Percentiles rank a stretch among this genome's conserved stretches.
These are phyloP conservation scores for Hypena proboscidalis DNA, from an alignment of 2,888 invertebrate species.

Conservation along the genomic window DNA sequence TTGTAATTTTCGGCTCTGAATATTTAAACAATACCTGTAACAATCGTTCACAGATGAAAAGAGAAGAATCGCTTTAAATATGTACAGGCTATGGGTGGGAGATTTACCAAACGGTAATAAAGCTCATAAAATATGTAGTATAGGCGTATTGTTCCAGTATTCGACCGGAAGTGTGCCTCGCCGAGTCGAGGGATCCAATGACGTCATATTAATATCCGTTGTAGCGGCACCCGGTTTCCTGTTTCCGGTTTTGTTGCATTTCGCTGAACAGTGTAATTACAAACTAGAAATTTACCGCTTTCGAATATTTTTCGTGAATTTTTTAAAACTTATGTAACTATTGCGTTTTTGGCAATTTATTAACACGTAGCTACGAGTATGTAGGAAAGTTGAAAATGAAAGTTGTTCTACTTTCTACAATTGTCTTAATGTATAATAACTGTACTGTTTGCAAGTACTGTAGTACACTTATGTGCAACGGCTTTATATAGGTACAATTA, in stretches of 20 bases:
- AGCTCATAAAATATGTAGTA: slow-evolving; percentile 50
- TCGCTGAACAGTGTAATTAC: slow-evolving; percentile 42
- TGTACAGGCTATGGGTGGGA: slow-evolving; percentile 10
- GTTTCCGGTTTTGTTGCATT: slow-evolving; percentile 51
- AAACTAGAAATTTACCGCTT: slow-evolving; percentile 30
- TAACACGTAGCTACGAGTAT: slow-evolving; percentile 23
- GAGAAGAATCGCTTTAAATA: slow-evolving; percentile 21
- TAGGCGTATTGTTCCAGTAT: slow-evolving; percentile 57
- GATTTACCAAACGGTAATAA: slow-evolving; percentile 30
- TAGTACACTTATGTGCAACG: too few relatives aligned
- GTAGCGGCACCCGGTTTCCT: slow-evolving; percentile 59
- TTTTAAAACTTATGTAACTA: slow-evolving; percentile 33
- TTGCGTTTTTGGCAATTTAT: slow-evolving; percentile 33
- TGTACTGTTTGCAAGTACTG: too few relatives aligned
- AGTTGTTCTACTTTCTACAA: slow-evolving; percentile 38
- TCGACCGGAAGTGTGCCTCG: slow-evolving; percentile 61
- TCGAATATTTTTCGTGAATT: slow-evolving; percentile 32
- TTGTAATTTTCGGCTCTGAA: background rate
- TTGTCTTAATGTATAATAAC: background rate
- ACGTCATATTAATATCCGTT: slow-evolving; percentile 73
- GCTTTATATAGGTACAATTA: too few relatives aligned
- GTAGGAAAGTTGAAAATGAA: slow-evolving; percentile 38
- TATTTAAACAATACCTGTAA: background rate
- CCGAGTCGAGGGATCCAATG: slow-evolving; percentile 56
- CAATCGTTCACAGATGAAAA: slow-evolving; percentile 1